A percentile compares a stretch with the other conserved stretches of the same genome.
phyloP scores from a whole-genome alignment of 2,888 invertebrate genomes.

The Drosophila mayaguana region DNA sequence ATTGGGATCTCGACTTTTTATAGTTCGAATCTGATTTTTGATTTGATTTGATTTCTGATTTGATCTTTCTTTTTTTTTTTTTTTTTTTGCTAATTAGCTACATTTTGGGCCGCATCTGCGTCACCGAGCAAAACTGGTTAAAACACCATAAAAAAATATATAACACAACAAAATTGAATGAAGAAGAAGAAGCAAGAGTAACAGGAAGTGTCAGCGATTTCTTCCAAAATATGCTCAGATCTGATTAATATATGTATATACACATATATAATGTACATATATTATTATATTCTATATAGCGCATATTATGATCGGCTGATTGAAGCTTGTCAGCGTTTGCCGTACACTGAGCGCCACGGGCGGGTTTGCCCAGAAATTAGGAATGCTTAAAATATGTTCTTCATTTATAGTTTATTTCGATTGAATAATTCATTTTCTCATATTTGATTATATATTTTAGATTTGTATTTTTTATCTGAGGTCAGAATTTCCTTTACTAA shows the following conservation, averaged over 20 bases:
- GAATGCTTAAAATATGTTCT: neutral
- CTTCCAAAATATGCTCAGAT: conserved; percentile 2
- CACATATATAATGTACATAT: neutral
- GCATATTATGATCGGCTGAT: conserved; percentile 11
- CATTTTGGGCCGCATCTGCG: conserved; percentile 46
- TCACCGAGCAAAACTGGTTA: conserved; percentile 54
- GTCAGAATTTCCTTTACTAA: too few species aligned
- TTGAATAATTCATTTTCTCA: neutral
- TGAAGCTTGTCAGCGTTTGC: conserved; percentile 19
- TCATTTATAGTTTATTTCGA: neutral
- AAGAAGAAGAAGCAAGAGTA: conserved; percentile 6
- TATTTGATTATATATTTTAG: too few species aligned
- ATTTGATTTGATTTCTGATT: conserved; percentile 3
- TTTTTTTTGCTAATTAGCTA: conserved; percentile 33
- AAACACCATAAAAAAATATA: conserved; percentile 33
- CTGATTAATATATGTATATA: neutral
- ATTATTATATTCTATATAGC: neutral
- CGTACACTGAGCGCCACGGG: neutral
- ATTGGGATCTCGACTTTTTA: conserved; percentile 13
- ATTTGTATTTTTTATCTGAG: too few species aligned
- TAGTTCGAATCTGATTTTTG: conserved; percentile 10
- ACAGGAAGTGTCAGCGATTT: conserved; percentile 46
- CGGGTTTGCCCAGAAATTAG: neutral
- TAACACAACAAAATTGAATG: conserved; percentile 7
- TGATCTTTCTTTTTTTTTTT: conserved; percentile 8